Percentiles rank a stretch among this genome's conserved stretches.
phyloP scores from a whole-genome alignment of 1,140 invertebrate genomes.

The Diabrotica virgifera region DNA sequence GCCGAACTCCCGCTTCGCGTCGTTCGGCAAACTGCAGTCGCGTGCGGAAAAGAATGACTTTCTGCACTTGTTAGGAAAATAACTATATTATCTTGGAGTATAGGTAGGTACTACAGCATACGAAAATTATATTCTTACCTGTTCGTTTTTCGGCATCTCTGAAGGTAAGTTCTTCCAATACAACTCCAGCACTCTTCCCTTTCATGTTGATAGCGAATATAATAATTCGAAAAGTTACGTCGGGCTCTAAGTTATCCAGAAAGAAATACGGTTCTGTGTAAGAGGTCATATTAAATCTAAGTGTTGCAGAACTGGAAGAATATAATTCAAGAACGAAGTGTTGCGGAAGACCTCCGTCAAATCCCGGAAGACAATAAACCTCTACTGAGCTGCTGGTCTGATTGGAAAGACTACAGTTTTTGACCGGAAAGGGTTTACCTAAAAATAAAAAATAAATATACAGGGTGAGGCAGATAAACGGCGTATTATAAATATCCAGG shows the following conservation, averaged over 20 bases:
- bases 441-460: constrained; percentile 32
- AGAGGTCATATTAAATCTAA: constrained; percentile 64
- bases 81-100: too few species aligned
- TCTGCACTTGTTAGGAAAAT: too few species aligned
- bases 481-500: too few species aligned
- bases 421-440: constrained; percentile 72
- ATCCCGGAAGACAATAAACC: constrained; percentile 70
- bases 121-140: constrained; percentile 57
- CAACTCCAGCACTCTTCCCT: constrained; percentile 67
- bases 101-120: too few species aligned
- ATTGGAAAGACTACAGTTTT: constrained; percentile 72
- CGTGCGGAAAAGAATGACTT: too few species aligned
- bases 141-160: constrained; percentile 77
- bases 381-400: constrained; percentile 72
- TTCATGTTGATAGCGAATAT: constrained; percentile 78
- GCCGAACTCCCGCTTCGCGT: too few species aligned
- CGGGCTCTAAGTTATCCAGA: constrained; percentile 68
- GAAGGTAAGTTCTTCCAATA: constrained; percentile 72
- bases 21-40: too few species aligned
- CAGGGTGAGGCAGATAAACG: too few species aligned
- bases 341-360: constrained; percentile 83
- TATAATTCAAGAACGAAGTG: constrained; percentile 76
- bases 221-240: constrained; percentile 69
- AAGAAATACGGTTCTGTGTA: constrained; percentile 64
- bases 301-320: constrained; percentile 54